A percentile compares a stretch with the other conserved stretches of the same genome.
Conservation (phyloP, 2,797 vertebrate species). For the Bovichtus diacanthus region DNA sequence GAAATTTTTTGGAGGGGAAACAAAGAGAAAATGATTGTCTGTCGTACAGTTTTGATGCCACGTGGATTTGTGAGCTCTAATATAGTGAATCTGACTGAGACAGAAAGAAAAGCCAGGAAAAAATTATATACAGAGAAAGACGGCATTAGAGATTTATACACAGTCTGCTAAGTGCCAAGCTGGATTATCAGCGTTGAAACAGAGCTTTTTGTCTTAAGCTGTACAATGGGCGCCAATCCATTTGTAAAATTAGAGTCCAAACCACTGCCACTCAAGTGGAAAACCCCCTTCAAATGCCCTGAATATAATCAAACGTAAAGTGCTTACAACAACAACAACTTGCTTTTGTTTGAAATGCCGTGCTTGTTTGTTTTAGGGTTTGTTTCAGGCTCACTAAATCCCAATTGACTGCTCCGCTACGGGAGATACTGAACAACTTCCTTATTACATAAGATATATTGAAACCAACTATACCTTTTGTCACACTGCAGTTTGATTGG, state of each 20-base stretch:
- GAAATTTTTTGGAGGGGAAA: conserved; percentile 58
- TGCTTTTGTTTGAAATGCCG: conserved; percentile 61
- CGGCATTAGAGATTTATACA: conserved; percentile 85
- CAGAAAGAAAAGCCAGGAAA: conserved; percentile 72
- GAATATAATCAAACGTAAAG: conserved; percentile 83
- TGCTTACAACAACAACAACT: conserved; percentile 81
- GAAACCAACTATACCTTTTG: conserved; percentile 3
- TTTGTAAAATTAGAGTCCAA: conserved; percentile 85
- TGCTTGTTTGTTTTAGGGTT: conserved; percentile 40
- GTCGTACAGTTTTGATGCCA: conserved; percentile 75
- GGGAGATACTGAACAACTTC: not conserved
- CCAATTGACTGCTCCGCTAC: conserved; percentile 8
- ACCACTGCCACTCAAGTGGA: conserved; percentile 81
- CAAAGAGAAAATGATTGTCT: conserved; percentile 74
- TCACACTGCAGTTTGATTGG: conserved; percentile 35
- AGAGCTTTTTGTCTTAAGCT: conserved; percentile 85
- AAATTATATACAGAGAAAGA: conserved; percentile 83
- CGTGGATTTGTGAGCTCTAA: conserved; percentile 72
- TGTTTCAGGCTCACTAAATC: conserved; percentile 44
- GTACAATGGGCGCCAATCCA: conserved; percentile 83
- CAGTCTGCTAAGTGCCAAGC: conserved; percentile 81
- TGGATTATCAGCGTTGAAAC: conserved; percentile 86
- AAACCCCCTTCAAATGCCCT: conserved; percentile 80
- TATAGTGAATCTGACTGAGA: conserved; percentile 74
- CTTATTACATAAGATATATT: conserved; percentile 34